phyloP scores from a whole-genome alignment of 2,888 invertebrate genomes.

The Leptogaster cylindrica region DNA sequence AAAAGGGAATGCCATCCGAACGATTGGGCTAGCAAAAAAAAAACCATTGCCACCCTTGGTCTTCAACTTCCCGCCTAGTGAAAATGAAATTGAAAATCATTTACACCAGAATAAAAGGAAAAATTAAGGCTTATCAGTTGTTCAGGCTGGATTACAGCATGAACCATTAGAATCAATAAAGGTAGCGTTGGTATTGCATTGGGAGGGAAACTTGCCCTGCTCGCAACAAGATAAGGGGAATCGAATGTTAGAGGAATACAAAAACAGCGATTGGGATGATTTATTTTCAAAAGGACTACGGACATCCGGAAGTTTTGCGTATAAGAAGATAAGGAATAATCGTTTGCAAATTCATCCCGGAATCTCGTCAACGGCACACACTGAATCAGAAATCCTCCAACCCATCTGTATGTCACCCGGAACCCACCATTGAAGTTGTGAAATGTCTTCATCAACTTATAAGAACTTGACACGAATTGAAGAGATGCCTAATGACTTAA shows the following conservation, averaged over 20 bases:
- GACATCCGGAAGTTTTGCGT: no score
- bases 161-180: conserved; percentile 3
- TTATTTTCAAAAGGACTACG: no score
- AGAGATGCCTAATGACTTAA: not conserved
- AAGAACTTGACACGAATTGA: conserved; percentile 1
- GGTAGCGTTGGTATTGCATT: not conserved
- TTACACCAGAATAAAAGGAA: conserved; percentile 8
- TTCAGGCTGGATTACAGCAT: not conserved
- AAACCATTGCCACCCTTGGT: no score
- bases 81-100: conserved; percentile 10
- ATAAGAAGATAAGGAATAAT: no score
- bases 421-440: no score
- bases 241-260: not conserved
- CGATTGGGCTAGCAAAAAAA: no score
- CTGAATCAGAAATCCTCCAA: no score
- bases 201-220: not conserved
- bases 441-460: not conserved
- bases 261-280: not conserved
- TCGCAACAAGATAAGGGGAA: not conserved
- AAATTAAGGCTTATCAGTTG: not conserved
- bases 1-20: not conserved
- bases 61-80: not conserved
- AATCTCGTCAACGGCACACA: no score
- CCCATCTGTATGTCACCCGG: no score
- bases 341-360: no score